Evolutionary conservation across 2,888 invertebrate genomes (phyloP).

Genomic region (Rambutsinella grinnellia): DNA sequence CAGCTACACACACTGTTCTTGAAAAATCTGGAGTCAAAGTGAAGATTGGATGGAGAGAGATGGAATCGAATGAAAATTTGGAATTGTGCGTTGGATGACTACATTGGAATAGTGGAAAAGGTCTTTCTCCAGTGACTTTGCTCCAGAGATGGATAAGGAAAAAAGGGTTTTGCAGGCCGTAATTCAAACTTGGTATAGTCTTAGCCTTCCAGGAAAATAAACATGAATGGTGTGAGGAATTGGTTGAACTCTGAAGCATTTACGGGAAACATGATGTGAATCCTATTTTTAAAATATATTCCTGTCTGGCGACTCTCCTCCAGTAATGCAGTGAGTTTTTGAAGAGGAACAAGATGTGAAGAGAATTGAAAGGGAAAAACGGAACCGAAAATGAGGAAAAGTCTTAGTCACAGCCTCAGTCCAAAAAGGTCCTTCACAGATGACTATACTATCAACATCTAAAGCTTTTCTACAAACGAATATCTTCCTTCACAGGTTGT

Average conservation of each 20-base stretch:
- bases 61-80: not conserved
- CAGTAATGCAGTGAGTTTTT: not conserved
- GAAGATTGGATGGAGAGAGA: not conserved
- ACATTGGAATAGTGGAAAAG: too few species aligned
- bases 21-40: not conserved
- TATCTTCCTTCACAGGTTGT: too few species aligned
- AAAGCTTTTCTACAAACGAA: too few species aligned
- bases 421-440: too few species aligned
- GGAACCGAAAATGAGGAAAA: not conserved
- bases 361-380: not conserved
- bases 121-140: too few species aligned
- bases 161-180: not conserved
- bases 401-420: too few species aligned
- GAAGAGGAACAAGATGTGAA: not conserved
- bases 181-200: not conserved
- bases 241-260: not conserved
- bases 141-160: too few species aligned
- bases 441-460: too few species aligned
- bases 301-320: too few species aligned
- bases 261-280: not conserved
- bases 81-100: too few species aligned
- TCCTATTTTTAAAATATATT: not conserved
- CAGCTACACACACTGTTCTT: not conserved
- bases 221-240: not conserved
- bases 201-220: not conserved